Conservation (phyloP, 2,888 invertebrate species). For the Aricia artaxerxes region DNA sequence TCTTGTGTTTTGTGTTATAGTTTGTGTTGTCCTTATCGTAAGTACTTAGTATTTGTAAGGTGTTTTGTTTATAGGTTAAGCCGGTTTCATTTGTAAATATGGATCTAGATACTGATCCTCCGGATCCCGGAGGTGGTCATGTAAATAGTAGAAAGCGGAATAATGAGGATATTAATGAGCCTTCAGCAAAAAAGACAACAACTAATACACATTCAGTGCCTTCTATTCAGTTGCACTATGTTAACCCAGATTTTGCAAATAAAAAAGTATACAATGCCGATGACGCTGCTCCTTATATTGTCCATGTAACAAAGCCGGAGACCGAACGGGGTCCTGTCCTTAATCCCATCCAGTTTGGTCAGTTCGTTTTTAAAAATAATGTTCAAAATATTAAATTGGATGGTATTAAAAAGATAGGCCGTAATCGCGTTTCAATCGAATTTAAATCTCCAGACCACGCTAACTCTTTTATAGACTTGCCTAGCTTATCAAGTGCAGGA, state of each 20-base stretch:
- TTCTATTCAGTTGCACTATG: slow-evolving; percentile 6
- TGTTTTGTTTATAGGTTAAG: too few species aligned
- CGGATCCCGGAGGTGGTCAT: too few species aligned
- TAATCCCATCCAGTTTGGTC: slow-evolving; percentile 20
- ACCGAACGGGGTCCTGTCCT: background rate
- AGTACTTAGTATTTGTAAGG: too few species aligned
- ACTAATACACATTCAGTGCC: background rate
- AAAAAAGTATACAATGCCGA: background rate
- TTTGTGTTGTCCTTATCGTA: too few species aligned
- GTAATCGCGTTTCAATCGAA: background rate
- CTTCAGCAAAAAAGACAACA: too few species aligned
- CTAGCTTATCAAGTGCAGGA: background rate
- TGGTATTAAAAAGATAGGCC: slow-evolving; percentile 1
- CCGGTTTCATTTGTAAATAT: too few species aligned
- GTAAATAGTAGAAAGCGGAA: too few species aligned
- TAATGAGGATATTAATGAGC: too few species aligned
- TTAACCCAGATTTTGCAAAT: slow-evolving; percentile 6
- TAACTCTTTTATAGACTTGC: slow-evolving; percentile 7
- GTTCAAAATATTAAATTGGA: slow-evolving; percentile 4
- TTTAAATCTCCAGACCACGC: background rate
- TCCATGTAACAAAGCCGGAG: background rate
- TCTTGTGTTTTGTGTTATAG: too few species aligned
- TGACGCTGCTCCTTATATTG: slow-evolving; percentile 13
- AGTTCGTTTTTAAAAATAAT: slow-evolving; percentile 20
- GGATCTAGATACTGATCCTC: too few species aligned